Conservation (phyloP, 2,888 invertebrate genomes). For the Agrotis segetum region DNA sequence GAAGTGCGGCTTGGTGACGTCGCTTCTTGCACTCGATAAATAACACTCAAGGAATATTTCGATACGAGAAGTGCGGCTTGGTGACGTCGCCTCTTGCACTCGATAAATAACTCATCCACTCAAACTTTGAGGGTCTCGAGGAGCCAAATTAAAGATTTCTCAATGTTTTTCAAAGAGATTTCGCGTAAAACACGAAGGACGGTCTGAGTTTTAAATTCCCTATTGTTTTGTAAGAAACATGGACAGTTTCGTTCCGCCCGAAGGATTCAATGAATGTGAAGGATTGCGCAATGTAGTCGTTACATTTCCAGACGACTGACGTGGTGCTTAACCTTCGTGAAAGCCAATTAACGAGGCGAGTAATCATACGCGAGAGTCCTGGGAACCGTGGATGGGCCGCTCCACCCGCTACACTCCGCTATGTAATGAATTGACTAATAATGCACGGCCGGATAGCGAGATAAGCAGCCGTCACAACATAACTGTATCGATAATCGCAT, state of each 20-base stretch:
- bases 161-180: conserved; percentile 71
- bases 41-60: conserved; percentile 78
- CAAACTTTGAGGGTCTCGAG: conserved; percentile 64
- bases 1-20: conserved; percentile 73
- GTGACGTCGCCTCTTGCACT: conserved; percentile 74
- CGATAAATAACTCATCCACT: conserved; percentile 81
- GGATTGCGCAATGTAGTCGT: conserved; percentile 75
- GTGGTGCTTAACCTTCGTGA: conserved; percentile 76
- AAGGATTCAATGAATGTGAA: conserved; percentile 72
- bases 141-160: conserved; percentile 66
- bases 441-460: conserved; percentile 78
- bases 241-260: conserved; percentile 75
- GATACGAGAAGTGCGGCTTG: conserved; percentile 76
- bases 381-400: conserved; percentile 70
- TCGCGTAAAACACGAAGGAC: conserved; percentile 70
- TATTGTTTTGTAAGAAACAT: conserved; percentile 77
- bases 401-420: conserved; percentile 64
- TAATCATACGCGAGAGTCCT: conserved; percentile 72
- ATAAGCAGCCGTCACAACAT: conserved; percentile 86
- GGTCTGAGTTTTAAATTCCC: conserved; percentile 69
- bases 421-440: conserved; percentile 78
- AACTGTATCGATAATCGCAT: conserved; percentile 87
- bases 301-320: conserved; percentile 71
- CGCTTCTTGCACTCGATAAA: too few relatives aligned
- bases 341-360: conserved; percentile 78